Percentiles rank a stretch among this genome's conserved stretches.
These are phyloP conservation scores for Anas bernieri DNA, from an alignment of 2,797 vertebrate species.

Conservation along the genomic window DNA sequence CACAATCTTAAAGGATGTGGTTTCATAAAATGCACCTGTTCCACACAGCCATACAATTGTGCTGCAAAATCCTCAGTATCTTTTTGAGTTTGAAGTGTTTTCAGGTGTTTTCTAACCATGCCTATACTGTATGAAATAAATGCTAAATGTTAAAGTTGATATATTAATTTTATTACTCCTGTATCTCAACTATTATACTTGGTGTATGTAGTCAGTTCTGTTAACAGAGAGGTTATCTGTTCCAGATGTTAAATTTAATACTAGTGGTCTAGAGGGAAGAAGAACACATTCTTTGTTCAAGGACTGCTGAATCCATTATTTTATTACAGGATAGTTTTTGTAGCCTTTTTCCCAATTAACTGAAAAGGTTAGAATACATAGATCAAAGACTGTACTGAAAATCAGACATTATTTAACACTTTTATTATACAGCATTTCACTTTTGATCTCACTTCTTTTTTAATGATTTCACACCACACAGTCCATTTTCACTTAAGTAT, in stretches of 20 bases:
- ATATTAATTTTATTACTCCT: neutral
- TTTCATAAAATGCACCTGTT: neutral
- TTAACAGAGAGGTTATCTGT: neutral
- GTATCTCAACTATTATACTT: neutral
- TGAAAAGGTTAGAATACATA: neutral
- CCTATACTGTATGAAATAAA: neutral
- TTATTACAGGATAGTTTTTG: neutral
- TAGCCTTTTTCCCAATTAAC: neutral
- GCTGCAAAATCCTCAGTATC: neutral
- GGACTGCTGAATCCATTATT: neutral
- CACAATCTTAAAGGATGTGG: neutral
- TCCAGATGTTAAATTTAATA: conserved; percentile 14
- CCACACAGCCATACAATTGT: neutral
- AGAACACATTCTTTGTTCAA: neutral
- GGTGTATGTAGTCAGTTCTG: neutral
- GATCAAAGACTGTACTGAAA: conserved; percentile 4
- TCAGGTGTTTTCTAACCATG: neutral
- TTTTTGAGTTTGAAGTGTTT: neutral
- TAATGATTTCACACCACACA: neutral
- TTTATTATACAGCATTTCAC: conserved; percentile 1
- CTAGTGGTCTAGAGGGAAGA: neutral
- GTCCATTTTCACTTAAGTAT: neutral
- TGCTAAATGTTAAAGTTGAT: neutral
- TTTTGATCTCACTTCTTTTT: conserved; percentile 25
- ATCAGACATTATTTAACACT: conserved; percentile 10